Evolutionary conservation across 2,797 vertebrate genomes (phyloP).

Genomic region (Sebastes melanostomus): DNA sequence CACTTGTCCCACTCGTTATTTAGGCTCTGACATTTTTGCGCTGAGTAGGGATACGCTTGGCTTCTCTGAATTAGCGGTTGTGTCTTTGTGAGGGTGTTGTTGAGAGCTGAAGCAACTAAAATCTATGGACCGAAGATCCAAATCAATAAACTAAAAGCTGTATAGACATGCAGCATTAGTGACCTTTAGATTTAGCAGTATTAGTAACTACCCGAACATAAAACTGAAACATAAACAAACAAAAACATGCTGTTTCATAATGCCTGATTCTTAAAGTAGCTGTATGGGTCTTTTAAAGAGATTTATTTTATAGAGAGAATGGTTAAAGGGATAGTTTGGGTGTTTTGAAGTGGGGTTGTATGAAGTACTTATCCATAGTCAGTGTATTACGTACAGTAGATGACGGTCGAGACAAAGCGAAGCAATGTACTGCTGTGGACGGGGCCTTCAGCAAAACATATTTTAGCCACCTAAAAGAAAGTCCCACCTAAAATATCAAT

Average conservation of each 20-base stretch:
- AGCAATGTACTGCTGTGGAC: no score
- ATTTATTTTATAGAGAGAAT: background rate
- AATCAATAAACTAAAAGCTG: constrained; percentile 20
- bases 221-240: background rate
- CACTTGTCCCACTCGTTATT: background rate
- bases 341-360: background rate
- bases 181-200: background rate
- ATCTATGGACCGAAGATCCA: background rate
- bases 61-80: background rate
- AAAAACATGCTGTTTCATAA: background rate
- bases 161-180: background rate
- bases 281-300: background rate
- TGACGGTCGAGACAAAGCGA: background rate
- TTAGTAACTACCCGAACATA: background rate
- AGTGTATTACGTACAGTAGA: background rate
- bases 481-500: no score
- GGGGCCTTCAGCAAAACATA: no score
- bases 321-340: background rate
- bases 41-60: background rate
- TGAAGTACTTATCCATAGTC: background rate
- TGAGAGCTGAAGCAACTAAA: background rate
- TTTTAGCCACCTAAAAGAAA: no score
- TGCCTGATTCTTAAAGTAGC: background rate
- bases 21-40: constrained; percentile 4
- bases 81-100: constrained; percentile 2